Percentiles rank a stretch among this genome's conserved stretches.
Evolutionary conservation across 2,888 invertebrate species (phyloP).

Genomic region (Drosophila subsilvestris): DNA sequence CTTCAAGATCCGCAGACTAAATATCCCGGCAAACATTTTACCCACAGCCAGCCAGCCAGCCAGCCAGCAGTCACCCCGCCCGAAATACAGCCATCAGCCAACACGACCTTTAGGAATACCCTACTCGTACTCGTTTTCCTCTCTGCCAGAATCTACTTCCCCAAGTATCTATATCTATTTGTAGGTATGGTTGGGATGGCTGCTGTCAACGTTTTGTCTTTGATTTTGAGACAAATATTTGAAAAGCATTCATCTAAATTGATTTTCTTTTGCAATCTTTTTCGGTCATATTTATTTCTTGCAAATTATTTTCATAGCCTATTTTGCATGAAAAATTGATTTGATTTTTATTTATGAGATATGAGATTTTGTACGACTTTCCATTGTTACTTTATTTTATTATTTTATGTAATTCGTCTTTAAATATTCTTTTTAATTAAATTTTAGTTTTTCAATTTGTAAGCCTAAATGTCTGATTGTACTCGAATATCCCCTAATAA

Average conservation of each 20-base stretch:
- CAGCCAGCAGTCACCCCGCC: background rate
- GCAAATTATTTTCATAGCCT: too few species aligned
- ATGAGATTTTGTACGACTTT: background rate
- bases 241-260: background rate
- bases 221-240: background rate
- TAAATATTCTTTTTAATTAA: too few species aligned
- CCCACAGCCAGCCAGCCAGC: conserved; percentile 14
- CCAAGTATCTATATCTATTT: too few species aligned
- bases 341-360: too few species aligned
- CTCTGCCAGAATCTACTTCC: too few species aligned
- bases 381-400: background rate
- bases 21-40: conserved; percentile 68
- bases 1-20: conserved; percentile 74
- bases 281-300: too few species aligned
- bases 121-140: conserved; percentile 22
- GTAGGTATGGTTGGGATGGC: too few species aligned
- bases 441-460: background rate
- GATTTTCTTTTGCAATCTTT: background rate
- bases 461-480: background rate
- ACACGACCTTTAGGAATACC: conserved; percentile 43
- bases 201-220: background rate
- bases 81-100: background rate
- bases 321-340: too few species aligned
- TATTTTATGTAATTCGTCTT: too few species aligned
- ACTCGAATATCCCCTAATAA: background rate